Evolutionary conservation across 1,140 invertebrate species (phyloP), one percentile per base, ranked within the genome.

Genomic region (Ridgeia piscesae): DNA sequence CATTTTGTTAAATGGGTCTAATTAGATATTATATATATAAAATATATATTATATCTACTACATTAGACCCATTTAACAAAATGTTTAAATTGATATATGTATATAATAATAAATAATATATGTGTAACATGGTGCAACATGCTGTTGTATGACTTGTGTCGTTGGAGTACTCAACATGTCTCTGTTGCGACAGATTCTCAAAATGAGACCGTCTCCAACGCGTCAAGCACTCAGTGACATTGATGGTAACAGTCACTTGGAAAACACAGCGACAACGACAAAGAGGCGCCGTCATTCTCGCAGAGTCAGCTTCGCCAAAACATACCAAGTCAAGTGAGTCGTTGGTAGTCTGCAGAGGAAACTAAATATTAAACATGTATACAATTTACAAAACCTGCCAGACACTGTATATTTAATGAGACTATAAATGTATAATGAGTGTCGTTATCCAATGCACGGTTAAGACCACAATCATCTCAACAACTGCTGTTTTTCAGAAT

Each of bases 281-380:
- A 91, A 34, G 50, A 91, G 34, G 50, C 34, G 34, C 14, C 34
- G 34, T 11, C 34, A 50, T 31, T 91, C 91, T 14, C 34, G 91
- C 34, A 34, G 91, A 91, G 91, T 91, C 33, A 91, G 91, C 91
- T 91, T 91, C 50, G 91, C 91, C 17, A 35, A 91, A 11, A 91
- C 91, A 8, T 91, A 35, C 42, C 34, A 35, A 35, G 91, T 91
- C 91, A 91, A 91, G 91, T 91, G 50, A 91, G 91, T 91, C 31
- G 6, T 91, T 6, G 21, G n/a, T 77, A 21, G 58, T 77, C 58
- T 21, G 14, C 1, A 21, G 58, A 31, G 14, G 27, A 6, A 77
- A 77, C 11, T 77, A 77, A 77, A 77, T 2, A 77, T 17, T 77
- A 77, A 21, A 77, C 58, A 17, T 17, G 8, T 21, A 77, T 42